Percentiles rank a stretch among this genome's conserved stretches.
Evolutionary conservation across 64 coral and sea anemone species (phyloP).

Genomic region (Exaiptasia diaphana): DNA sequence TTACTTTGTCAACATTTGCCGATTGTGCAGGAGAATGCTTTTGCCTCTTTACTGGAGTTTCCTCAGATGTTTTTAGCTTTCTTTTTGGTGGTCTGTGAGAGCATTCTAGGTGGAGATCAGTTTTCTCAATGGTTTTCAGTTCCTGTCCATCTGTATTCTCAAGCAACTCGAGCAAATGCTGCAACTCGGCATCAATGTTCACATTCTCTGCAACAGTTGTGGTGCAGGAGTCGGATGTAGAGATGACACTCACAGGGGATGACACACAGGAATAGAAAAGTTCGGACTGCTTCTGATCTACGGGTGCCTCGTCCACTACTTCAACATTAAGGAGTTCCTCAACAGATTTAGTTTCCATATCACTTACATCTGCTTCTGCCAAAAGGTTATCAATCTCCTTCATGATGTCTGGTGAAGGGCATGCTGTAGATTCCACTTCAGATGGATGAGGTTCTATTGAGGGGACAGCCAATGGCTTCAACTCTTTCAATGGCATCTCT

Average conservation of each 20-base stretch:
- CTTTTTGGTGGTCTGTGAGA: not conserved
- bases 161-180: not conserved
- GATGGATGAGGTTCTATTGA: constrained; percentile 18
- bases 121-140: not conserved
- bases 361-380: not conserved
- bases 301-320: constrained; percentile 10
- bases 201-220: not conserved
- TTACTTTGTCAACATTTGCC: constrained; percentile 37
- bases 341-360: not conserved
- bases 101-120: not conserved
- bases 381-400: not conserved
- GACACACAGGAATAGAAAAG: not conserved
- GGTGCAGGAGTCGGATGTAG: not conserved
- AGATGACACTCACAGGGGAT: not conserved
- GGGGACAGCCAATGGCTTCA: not conserved
- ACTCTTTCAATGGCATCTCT: constrained; percentile 11
- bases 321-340: constrained; percentile 13
- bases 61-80: not conserved
- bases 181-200: not conserved
- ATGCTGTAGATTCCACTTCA: constrained; percentile 1
- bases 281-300: not conserved
- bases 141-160: not conserved
- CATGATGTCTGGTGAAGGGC: not conserved
- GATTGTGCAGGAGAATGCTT: not conserved
- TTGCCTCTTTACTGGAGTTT: constrained; percentile 13